Percentiles rank a stretch among this genome's conserved stretches.
Evolutionary conservation across 2,113 vertebrate genomes (phyloP).

Genomic region (Excalfactoria chinensis): DNA sequence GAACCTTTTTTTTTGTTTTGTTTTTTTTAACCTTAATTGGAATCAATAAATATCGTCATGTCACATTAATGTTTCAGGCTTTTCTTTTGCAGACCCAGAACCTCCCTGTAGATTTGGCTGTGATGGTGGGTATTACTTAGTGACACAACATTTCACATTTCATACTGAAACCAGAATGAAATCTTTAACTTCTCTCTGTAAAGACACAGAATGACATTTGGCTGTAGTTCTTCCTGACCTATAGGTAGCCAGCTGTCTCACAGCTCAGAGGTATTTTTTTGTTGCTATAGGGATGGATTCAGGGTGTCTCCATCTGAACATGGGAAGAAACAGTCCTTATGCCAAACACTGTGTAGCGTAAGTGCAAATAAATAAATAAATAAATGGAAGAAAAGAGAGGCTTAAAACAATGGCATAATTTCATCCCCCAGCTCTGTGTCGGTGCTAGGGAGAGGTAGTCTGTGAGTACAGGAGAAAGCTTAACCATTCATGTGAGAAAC

Average conservation of each 20-base stretch:
- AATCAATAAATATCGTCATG: conserved; percentile 71
- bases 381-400: background rate
- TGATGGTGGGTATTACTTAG: background rate
- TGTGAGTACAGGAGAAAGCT: background rate
- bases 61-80: background rate
- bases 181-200: background rate
- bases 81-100: background rate
- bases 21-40: conserved; percentile 60
- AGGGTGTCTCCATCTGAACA: background rate
- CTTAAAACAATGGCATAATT: background rate
- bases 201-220: background rate
- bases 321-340: background rate
- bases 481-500: background rate
- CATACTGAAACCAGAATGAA: background rate
- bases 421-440: background rate
- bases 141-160: background rate
- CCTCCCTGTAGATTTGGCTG: background rate
- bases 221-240: background rate
- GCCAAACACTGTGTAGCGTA: background rate
- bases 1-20: conserved; percentile 65
- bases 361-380: background rate
- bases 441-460: background rate
- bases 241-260: background rate
- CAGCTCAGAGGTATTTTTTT: background rate
- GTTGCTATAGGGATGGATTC: background rate